Conservation (phyloP, 2,888 invertebrate species). For the Idaea straminata region DNA sequence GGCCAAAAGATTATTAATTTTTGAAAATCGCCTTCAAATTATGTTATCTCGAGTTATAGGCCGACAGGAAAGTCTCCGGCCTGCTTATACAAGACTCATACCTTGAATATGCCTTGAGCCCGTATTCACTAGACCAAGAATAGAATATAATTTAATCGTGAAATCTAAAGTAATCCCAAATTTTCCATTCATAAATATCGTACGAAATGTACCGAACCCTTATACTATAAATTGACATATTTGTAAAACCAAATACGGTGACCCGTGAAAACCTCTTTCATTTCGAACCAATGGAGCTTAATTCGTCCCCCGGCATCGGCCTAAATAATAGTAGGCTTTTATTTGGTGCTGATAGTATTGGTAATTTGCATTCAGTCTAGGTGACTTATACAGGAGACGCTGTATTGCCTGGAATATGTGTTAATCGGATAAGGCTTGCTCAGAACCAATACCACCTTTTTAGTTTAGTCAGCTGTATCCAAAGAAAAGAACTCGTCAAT, state of each 20-base stretch:
- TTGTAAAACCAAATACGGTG: conserved; percentile 29
- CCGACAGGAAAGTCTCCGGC: too few relatives aligned
- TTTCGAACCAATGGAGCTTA: conserved; percentile 41
- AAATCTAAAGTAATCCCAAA: conserved; percentile 1
- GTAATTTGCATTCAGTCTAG: background rate
- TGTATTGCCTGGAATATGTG: background rate
- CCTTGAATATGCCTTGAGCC: background rate
- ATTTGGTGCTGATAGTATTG: background rate
- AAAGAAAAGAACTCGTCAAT: too few relatives aligned
- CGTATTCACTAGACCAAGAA: background rate
- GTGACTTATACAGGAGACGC: background rate
- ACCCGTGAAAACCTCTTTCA: conserved; percentile 33
- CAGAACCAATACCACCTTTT: too few relatives aligned
- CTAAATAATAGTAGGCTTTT: background rate
- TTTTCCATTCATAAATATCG: background rate
- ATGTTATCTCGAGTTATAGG: too few relatives aligned
- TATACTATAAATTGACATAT: conserved; percentile 25
- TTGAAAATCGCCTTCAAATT: too few relatives aligned
- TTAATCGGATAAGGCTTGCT: too few relatives aligned
- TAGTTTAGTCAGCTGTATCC: too few relatives aligned
- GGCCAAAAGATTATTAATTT: too few relatives aligned
- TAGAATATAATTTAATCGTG: background rate
- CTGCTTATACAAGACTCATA: background rate
- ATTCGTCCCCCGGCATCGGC: conserved; percentile 38
- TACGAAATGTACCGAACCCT: conserved; percentile 5